Evolutionary conservation across 2,797 vertebrate species (phyloP).

Genomic region (Crax fasciolata): DNA sequence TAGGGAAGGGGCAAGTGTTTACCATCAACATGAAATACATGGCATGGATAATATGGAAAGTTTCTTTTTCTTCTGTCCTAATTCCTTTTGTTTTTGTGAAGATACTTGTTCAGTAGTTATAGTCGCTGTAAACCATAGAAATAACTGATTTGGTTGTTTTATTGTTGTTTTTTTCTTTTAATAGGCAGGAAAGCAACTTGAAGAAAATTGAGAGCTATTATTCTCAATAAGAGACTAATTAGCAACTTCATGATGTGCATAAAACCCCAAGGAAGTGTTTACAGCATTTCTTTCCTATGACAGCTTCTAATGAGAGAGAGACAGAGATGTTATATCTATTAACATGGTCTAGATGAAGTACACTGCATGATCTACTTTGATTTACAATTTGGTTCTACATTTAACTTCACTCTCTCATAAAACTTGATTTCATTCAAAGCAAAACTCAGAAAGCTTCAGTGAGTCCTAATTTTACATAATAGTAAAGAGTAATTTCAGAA

Average conservation of each 20-base stretch:
- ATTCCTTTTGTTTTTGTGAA: neutral
- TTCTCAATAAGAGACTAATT: conserved; percentile 16
- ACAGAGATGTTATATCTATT: conserved; percentile 12
- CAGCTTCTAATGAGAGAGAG: conserved; percentile 63
- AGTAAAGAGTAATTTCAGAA: neutral
- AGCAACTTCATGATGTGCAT: neutral
- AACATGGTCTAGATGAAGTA: conserved; percentile 55
- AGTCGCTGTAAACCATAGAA: neutral
- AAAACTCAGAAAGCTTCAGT: neutral
- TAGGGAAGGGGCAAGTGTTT: neutral
- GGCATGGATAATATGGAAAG: neutral
- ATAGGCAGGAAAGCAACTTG: conserved; percentile 21
- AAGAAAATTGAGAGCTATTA: conserved; percentile 2
- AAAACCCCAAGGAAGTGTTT: conserved; percentile 50
- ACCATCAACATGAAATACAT: neutral
- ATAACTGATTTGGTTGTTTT: neutral
- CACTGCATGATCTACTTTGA: conserved; percentile 24
- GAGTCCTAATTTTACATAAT: neutral
- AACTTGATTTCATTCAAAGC: neutral
- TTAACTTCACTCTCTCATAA: neutral
- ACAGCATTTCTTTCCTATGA: conserved; percentile 55
- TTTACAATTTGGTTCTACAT: conserved; percentile 35
- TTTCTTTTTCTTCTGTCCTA: neutral
- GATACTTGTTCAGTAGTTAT: neutral
- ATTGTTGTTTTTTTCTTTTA: neutral